Base-by-base conservation (phyloP, 1,140 invertebrate genomes). In the Philopotamus ludificatus region DNA sequence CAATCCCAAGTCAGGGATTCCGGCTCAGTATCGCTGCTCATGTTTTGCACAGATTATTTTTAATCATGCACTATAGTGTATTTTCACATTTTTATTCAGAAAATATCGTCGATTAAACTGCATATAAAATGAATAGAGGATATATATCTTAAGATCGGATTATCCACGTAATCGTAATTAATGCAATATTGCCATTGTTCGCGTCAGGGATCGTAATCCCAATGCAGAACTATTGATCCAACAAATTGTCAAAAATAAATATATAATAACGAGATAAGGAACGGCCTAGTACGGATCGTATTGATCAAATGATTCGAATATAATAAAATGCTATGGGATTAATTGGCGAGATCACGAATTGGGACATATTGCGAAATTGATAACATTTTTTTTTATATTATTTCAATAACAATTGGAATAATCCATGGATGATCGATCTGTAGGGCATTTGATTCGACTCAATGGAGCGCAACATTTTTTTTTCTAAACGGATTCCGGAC, bases 1-100 rank as follows among this genome's bases (percentile, higher is more conserved):
- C 77, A 72, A 71, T 81, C 79, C 79, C 79, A 81, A 16, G 78
- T 78, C 15, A 68, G 22, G 70, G 68, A 67, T 58, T 70, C 68
- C 21, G 65, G 59, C 41, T 70, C 68, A 10, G 55, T 61, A 39
- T 67, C 68, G 41, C 65, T 66, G 26, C 44, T 67, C 68, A 70
- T 70, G 34, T 58, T 69, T n/a, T n/a, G n/a, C n/a, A n/a, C 49
- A 51, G 44, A 15, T 25, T 20, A 3, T 26, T 28, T 47, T 26
- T 1, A 8, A 57, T 53, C 28, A 25, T 20, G 18, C 23, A 22
- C 51, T 1, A 28, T 54, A 15, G 15, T 20, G 21, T 16, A 3
- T 15, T 25, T 42, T 57, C 54, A 57, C 16, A 42, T 42, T 18
- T 57, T 57, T 20, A 20, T 34, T 34, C 28, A 12, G 12, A 34